These are phyloP conservation scores for Stictonetta naevosa DNA, from an alignment of 2,113 vertebrate species.

Conservation along the genomic window DNA sequence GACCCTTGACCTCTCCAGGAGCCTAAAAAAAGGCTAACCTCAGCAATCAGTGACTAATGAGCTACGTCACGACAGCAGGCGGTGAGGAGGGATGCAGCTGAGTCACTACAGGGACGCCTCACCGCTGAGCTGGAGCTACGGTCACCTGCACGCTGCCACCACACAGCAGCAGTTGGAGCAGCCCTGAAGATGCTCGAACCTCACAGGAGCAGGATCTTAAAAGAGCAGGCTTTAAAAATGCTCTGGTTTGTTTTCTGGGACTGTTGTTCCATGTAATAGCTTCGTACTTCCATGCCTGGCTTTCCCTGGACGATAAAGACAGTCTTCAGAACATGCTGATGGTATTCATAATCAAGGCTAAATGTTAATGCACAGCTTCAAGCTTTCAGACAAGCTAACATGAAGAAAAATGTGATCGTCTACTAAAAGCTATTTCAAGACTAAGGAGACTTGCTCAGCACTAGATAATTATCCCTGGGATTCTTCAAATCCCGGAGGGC, in stretches of 20 bases:
- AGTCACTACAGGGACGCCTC: background rate
- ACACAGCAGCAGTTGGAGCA: background rate
- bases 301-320: background rate
- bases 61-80: background rate
- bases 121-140: background rate
- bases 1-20: constrained; percentile 22
- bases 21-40: background rate
- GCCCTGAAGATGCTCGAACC: background rate
- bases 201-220: background rate
- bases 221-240: background rate
- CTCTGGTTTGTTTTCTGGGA: background rate
- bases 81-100: background rate
- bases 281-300: background rate
- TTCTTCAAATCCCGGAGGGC: background rate
- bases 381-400: background rate
- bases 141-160: background rate
- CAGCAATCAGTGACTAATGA: constrained; percentile 47
- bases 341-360: background rate
- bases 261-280: rapidly evolving
- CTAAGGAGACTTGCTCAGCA: background rate
- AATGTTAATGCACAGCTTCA: background rate
- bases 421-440: constrained; percentile 27
- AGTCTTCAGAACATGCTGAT: background rate
- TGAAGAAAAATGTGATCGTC: background rate
- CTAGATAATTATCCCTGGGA: constrained; percentile 39